Conservation (phyloP, 2,888 invertebrate genomes). For the Coelopa pilipes region DNA sequence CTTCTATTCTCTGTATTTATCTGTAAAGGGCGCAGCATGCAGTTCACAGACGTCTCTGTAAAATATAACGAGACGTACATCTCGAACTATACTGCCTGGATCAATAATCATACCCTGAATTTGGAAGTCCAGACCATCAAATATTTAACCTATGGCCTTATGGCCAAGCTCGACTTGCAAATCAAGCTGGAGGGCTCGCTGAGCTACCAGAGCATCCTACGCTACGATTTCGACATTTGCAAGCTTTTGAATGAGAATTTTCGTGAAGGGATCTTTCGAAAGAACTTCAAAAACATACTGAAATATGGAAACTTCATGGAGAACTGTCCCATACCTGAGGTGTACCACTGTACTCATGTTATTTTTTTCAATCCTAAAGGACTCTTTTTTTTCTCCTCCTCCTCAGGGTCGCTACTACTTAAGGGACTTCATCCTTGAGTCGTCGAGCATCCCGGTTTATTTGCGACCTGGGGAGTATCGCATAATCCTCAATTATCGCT, state of each 20-base stretch:
- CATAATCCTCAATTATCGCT: neutral
- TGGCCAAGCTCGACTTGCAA: neutral
- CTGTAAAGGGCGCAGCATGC: neutral
- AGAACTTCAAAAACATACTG: slow-evolving; percentile 49
- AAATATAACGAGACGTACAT: neutral
- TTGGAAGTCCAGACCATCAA: neutral
- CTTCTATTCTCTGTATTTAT: neutral
- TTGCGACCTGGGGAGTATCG: neutral
- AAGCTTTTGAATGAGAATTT: neutral
- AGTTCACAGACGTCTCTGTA: neutral
- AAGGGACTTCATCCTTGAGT: neutral
- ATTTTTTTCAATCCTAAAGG: too few relatives aligned
- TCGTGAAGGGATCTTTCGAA: slow-evolving; percentile 44
- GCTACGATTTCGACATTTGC: slow-evolving; percentile 27
- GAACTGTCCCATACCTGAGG: slow-evolving; percentile 48
- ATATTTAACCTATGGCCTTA: neutral
- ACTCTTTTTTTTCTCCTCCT: neutral
- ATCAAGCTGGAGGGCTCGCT: neutral
- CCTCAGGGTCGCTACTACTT: neutral
- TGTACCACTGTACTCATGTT: too few relatives aligned
- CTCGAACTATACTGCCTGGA: neutral
- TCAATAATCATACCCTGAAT: neutral
- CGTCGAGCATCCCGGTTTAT: neutral
- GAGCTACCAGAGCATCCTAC: slow-evolving; percentile 16
- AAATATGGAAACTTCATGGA: slow-evolving; percentile 50